Conservation (phyloP, 2,797 vertebrate genomes). For the Buphagus erythrorhynchus region DNA sequence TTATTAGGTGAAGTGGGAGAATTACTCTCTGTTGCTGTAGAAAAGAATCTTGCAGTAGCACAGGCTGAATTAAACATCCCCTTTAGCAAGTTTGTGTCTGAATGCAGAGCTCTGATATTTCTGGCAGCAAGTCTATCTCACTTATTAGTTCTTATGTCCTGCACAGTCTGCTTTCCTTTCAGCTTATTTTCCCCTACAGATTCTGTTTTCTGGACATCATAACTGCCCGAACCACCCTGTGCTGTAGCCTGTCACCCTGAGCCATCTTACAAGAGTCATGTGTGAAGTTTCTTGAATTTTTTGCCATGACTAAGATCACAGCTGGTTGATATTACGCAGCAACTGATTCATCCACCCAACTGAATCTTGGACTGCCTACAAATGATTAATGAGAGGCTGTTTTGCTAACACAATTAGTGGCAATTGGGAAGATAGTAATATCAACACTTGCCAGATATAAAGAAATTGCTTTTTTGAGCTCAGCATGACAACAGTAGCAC, state of each 20-base stretch:
- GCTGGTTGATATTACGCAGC: conserved; percentile 4
- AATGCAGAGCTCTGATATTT: background rate
- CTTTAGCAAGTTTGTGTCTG: background rate
- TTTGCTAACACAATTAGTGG: conserved; percentile 28
- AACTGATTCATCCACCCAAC: background rate
- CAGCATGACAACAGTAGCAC: background rate
- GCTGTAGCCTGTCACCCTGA: background rate
- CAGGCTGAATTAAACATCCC: background rate
- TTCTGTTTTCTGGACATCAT: background rate
- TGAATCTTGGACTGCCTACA: conserved; percentile 32
- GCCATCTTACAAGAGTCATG: background rate
- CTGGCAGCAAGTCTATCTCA: background rate
- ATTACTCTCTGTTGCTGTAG: background rate
- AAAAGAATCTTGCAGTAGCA: background rate
- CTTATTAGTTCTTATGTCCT: background rate
- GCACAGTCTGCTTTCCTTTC: background rate
- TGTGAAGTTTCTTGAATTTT: background rate
- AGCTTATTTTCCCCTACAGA: background rate
- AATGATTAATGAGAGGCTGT: conserved; percentile 26
- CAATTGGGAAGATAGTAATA: background rate
- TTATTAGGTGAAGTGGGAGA: background rate
- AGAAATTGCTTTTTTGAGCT: background rate
- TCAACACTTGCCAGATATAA: background rate
- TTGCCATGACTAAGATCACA: conserved; percentile 16
- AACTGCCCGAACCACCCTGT: background rate